These are phyloP conservation scores for Ellobius talpinus DNA, from an alignment of 2,113 vertebrate species.

Conservation along the genomic window DNA sequence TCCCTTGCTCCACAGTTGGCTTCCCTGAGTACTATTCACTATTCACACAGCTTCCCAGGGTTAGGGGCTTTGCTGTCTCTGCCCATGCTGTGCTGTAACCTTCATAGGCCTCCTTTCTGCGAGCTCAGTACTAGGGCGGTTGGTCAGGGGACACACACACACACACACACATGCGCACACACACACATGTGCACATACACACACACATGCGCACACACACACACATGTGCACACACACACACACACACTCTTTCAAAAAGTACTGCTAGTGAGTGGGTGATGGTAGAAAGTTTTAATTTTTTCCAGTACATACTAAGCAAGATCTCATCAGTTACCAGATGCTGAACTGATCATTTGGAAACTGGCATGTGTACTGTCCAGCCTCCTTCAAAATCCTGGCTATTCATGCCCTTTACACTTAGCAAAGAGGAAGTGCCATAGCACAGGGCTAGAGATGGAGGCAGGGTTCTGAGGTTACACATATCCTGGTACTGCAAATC, in stretches of 20 bases:
- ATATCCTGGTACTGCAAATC: not conserved
- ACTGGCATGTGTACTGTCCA: accelerated
- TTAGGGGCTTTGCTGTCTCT: not conserved
- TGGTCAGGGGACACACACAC: accelerated
- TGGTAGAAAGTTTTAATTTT: not conserved
- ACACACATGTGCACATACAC: accelerated
- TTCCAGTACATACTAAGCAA: not conserved
- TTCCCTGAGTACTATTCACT: accelerated
- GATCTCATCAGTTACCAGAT: not conserved
- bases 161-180: not conserved
- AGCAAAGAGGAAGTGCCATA: not conserved
- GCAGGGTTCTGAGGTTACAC: not conserved
- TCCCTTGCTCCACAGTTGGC: not conserved
- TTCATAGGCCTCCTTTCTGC: not conserved
- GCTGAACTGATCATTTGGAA: not conserved
- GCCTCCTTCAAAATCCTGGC: not conserved
- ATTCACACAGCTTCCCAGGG: not conserved
- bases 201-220: not conserved
- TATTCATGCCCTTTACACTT: not conserved
- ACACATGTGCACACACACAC: not conserved
- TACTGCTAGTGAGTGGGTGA: not conserved
- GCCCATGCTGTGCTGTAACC: too few species aligned
- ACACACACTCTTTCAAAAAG: not conserved
- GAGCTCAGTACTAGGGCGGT: not conserved
- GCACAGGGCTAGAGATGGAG: not conserved